phyloP scores from a whole-genome alignment of 2,113 vertebrate genomes.

The Porphyrio hochstetteri region DNA sequence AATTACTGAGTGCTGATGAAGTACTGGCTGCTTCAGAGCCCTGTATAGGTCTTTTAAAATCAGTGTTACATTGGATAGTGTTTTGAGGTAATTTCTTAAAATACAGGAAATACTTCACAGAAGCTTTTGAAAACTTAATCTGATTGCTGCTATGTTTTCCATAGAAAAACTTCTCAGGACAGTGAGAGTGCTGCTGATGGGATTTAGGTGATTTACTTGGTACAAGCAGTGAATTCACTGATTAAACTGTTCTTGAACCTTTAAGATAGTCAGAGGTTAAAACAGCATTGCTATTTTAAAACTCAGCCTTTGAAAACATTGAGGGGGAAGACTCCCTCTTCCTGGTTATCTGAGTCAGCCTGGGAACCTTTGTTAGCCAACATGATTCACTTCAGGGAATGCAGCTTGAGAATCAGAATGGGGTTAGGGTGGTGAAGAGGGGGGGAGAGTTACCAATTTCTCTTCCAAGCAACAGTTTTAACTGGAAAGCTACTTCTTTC shows the following conservation, averaged over 20 bases:
- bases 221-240: not conserved
- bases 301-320: not conserved
- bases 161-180: not conserved
- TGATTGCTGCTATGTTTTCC: not conserved
- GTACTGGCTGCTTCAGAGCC: not conserved
- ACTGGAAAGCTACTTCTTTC: not conserved
- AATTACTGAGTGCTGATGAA: not conserved
- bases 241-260: conserved; percentile 4
- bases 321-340: conserved; percentile 15
- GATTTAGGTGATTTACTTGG: not conserved
- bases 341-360: conserved; percentile 26
- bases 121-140: not conserved
- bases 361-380: conserved; percentile 9
- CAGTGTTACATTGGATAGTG: not conserved
- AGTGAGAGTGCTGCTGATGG: not conserved
- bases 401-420: conserved; percentile 6
- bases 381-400: conserved; percentile 1
- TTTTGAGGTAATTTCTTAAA: not conserved
- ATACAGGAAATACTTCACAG: not conserved
- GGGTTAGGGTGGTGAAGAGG: not conserved
- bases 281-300: conserved; percentile 26
- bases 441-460: not conserved
- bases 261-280: not conserved
- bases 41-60: not conserved
- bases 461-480: not conserved